A percentile compares a stretch with the other conserved stretches of the same genome.
Evolutionary conservation across 1,140 invertebrate genomes (phyloP).

Genomic region (Campoletis sonorensis): DNA sequence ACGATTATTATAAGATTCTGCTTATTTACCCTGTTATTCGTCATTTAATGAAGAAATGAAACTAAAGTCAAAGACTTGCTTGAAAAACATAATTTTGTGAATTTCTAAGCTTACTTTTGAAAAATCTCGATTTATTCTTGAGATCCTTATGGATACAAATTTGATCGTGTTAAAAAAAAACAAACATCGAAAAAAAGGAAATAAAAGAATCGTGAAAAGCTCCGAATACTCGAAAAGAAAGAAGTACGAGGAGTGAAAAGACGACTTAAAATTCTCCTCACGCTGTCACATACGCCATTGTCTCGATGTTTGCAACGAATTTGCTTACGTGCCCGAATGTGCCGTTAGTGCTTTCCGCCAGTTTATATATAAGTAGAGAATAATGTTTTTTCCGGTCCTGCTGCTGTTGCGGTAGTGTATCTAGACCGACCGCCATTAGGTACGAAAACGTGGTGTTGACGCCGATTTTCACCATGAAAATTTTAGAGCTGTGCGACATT

Average conservation of each 20-base stretch:
- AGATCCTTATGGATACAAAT: too few species aligned
- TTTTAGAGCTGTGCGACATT: slow-evolving; percentile 13
- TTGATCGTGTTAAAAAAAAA: slow-evolving; percentile 17
- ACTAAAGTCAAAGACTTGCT: too few species aligned
- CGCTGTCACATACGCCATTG: slow-evolving; percentile 67
- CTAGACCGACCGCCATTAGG: slow-evolving; percentile 45
- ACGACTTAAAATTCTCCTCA: slow-evolving; percentile 69
- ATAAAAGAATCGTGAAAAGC: slow-evolving; percentile 24
- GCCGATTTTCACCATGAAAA: slow-evolving; percentile 39
- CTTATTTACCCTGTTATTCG: too few species aligned
- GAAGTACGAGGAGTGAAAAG: slow-evolving; percentile 8
- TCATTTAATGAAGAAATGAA: too few species aligned
- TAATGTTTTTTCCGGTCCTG: slow-evolving; percentile 61
- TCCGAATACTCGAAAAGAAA: slow-evolving; percentile 11
- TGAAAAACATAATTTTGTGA: too few species aligned
- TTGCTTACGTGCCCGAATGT: slow-evolving; percentile 70
- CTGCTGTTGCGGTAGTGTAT: slow-evolving; percentile 38
- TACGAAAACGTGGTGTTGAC: slow-evolving; percentile 21
- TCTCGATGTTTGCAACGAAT: slow-evolving; percentile 73
- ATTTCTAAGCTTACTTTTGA: too few species aligned
- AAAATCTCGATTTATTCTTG: too few species aligned
- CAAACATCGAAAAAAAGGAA: not conserved
- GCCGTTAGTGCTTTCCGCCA: slow-evolving; percentile 56
- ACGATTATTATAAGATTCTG: too few species aligned
- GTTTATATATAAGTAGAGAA: slow-evolving; percentile 66